Evolutionary conservation across 2,113 vertebrate genomes (phyloP), one percentile per base, ranked within the genome.

Genomic region (Poeciliopsis retropinna): DNA sequence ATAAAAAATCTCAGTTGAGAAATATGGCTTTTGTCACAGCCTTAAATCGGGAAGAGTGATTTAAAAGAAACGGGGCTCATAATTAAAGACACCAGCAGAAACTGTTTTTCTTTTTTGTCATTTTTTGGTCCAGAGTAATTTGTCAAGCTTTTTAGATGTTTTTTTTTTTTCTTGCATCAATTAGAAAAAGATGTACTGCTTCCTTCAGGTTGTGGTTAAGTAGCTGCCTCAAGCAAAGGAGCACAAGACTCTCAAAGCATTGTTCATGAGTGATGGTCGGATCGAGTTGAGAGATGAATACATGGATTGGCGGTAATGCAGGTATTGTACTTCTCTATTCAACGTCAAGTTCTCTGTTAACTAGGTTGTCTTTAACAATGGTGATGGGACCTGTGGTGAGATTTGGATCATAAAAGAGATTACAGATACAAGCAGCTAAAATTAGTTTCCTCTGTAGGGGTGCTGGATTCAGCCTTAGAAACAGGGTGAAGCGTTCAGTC

Each of bases 11-110:
- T 66, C 19, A 69, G 34, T 68, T 64, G 5, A 30, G 67, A 64
- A 51, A 79, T 29, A 31, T 66, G 39, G 1, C 27, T 76, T 81
- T 75, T 76, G 34, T 60, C 70, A 29, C 64, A 79, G 67, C 32
- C 37, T 67, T 76, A 34, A 80, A 75, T 73, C 29, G 51, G 22
- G 9, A 67, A 62, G 66, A 4, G 70, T 75, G 60, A 54, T 41
- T 70, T 32, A 72, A 85, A 47, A 29, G 60, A 69, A 29, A 27
- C 13, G 22, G 28, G 39, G 7, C n/a, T 39, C n/a, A 63, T 68
- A 31, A 68, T 31, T 51, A 51, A 22, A 47, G 25, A 13, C 31
- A 6, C 4, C 19, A 51, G 27, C 28, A 51, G 66, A 5, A 67
- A 37, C 28, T 44, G 12, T 22, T 5, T 68, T 51, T 22, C 22